Evolutionary conservation across 2,797 vertebrate species (phyloP), one percentile per base, ranked within the genome.

Genomic region (Oryzias sinensis): DNA sequence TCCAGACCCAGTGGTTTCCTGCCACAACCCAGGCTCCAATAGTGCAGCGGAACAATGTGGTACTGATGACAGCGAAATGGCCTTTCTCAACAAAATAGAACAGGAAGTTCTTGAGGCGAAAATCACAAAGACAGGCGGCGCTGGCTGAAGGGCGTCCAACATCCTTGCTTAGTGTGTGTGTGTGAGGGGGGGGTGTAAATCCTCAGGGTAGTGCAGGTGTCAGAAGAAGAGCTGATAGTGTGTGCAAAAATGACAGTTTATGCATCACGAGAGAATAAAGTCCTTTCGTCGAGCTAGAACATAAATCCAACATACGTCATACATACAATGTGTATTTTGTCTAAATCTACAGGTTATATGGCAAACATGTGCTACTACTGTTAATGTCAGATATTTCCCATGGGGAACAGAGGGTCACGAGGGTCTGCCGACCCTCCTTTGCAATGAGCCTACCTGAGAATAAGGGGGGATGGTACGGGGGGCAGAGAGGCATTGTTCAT

Each of bases 341-440:
- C 65, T 77, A 82, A 61, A 67, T 76, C 78, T 85, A 86, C 43
- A 1, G 59, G 73, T 83, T 81, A 79, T 80, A 82, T 75, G 80
- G 79, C 81, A 79, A 84, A 82, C 81, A 65, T 82, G 78, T 86
- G 83, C 81, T 83, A 86, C 77, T 54, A 86, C 77, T 54, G 71
- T 82, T 80, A 78, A 85, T 74, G 68, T 86, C 79, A 70, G 60
- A 83, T 77, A 82, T 82, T 92, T 92, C 90, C 90, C 90, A 91
- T 87, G 72, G 88, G 89, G 89, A 90, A 92, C 87, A 91, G 81
- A 62, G 80, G 78, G 78, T 56, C 75, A 74, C 80, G 83, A 89
- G 80, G 70, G 79, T 80, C 79, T 69, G 60, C 61, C 79, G 81
- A 86, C 86, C 85, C 77, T 83, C 80, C 61, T 74, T 76, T 65